phyloP scores from a whole-genome alignment of 2,113 vertebrate genomes.

The Micromys minutus region DNA sequence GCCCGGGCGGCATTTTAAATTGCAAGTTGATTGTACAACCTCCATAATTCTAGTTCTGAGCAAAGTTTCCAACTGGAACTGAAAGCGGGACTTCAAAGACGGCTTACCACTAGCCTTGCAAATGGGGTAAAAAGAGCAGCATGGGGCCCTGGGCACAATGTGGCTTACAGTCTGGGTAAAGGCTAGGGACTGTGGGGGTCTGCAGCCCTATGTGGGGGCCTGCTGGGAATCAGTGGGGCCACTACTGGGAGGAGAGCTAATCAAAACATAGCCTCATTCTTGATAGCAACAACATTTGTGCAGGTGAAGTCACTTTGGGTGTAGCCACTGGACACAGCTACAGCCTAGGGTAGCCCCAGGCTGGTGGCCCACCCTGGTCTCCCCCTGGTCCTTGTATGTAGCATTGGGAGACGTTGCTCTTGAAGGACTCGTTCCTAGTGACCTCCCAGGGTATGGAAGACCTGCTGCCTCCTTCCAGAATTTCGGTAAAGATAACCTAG shows the following conservation, averaged over 20 bases:
- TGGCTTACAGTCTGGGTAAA: constrained; percentile 33
- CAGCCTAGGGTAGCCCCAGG: neutral
- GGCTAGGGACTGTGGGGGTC: constrained; percentile 6
- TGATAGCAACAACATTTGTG: neutral
- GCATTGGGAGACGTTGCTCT: neutral
- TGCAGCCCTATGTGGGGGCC: neutral
- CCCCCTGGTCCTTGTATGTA: neutral
- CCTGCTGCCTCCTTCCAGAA: neutral
- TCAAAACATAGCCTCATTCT: constrained; percentile 65
- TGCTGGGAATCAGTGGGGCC: constrained; percentile 60
- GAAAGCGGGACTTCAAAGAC: constrained; percentile 71
- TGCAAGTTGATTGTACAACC: constrained; percentile 38
- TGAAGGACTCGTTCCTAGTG: neutral
- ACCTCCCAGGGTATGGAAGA: neutral
- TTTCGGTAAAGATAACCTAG: neutral
- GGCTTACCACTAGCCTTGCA: neutral
- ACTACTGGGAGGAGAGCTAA: neutral
- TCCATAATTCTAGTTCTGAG: constrained; percentile 70
- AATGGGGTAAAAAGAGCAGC: constrained; percentile 67
- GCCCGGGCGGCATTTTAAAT: neutral
- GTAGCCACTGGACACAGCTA: neutral
- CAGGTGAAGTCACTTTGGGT: neutral
- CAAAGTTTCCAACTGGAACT: constrained; percentile 59
- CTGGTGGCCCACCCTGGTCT: neutral
- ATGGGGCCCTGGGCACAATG: constrained; percentile 55